A percentile compares a stretch with the other conserved stretches of the same genome.
phyloP scores from a whole-genome alignment of 2,888 invertebrate species.

The Sesia apiformis region DNA sequence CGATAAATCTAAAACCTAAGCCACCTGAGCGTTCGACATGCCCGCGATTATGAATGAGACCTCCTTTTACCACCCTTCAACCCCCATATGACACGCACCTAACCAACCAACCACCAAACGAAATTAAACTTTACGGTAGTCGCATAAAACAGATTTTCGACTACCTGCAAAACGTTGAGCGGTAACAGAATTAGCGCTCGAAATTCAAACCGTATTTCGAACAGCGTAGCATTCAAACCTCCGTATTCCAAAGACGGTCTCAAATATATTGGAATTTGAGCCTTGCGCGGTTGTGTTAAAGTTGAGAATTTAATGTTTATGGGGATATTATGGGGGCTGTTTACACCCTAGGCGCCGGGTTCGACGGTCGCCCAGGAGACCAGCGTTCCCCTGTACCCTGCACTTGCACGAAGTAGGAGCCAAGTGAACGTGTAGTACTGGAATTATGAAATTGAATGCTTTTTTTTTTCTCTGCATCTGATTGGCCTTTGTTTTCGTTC shows the following conservation, averaged over 20 bases:
- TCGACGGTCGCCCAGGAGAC: slow-evolving; percentile 59
- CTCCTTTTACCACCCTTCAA: slow-evolving; percentile 24
- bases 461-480: neutral
- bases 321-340: slow-evolving; percentile 27
- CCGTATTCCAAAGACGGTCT: slow-evolving; percentile 34
- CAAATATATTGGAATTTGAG: slow-evolving; percentile 10
- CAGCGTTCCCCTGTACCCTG: slow-evolving; percentile 31
- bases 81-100: slow-evolving; percentile 5
- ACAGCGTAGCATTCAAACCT: slow-evolving; percentile 60
- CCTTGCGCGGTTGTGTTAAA: slow-evolving; percentile 15
- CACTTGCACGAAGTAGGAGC: slow-evolving; percentile 33
- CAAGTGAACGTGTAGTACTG: neutral
- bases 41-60: slow-evolving; percentile 63
- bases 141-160: slow-evolving; percentile 19
- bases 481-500: neutral
- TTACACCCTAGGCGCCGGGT: slow-evolving; percentile 29
- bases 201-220: slow-evolving; percentile 61
- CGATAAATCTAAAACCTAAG: slow-evolving; percentile 66
- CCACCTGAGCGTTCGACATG: slow-evolving; percentile 68
- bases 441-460: neutral
- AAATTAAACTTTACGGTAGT: slow-evolving; percentile 17
- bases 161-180: slow-evolving; percentile 19
- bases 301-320: slow-evolving; percentile 18
- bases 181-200: slow-evolving; percentile 63
- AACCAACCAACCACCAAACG: slow-evolving; percentile 10